phyloP scores from a whole-genome alignment of 2,113 vertebrate genomes.

The Delphinus delphis region DNA sequence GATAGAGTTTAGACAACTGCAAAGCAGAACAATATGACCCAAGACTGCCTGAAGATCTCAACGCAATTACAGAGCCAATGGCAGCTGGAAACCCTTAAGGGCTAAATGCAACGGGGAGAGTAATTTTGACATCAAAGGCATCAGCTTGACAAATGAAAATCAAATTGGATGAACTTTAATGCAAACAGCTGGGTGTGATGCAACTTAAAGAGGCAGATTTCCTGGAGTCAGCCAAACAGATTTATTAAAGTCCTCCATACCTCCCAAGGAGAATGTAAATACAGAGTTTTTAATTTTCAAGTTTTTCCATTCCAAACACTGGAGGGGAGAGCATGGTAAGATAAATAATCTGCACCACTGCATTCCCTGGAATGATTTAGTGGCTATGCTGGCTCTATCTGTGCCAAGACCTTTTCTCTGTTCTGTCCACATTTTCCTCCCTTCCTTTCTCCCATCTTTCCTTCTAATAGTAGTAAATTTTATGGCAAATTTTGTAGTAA shows the following conservation, averaged over 20 bases:
- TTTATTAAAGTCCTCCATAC: constrained; percentile 64
- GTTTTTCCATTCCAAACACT: constrained; percentile 58
- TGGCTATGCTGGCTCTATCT: neutral
- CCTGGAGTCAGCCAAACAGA: constrained; percentile 63
- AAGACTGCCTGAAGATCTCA: constrained; percentile 58
- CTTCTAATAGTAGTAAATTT: neutral
- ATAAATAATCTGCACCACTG: constrained; percentile 27
- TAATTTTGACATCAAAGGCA: constrained; percentile 56
- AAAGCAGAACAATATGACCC: constrained; percentile 76
- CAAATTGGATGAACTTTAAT: constrained; percentile 72
- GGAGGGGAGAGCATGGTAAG: neutral
- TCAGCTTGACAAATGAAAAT: constrained; percentile 72
- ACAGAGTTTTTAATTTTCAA: constrained; percentile 59
- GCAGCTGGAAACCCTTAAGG: constrained; percentile 75
- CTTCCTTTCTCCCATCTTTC: neutral
- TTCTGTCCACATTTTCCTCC: neutral
- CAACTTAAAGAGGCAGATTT: constrained; percentile 67
- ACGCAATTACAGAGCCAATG: constrained; percentile 12
- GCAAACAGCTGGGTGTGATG: constrained; percentile 76
- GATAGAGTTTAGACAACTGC: constrained; percentile 65
- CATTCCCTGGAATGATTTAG: neutral
- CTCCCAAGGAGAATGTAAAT: constrained; percentile 74
- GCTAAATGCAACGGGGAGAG: constrained; percentile 65
- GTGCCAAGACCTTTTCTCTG: neutral
- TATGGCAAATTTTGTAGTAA: neutral